Percentiles rank a stretch among this genome's conserved stretches.
Conservation (phyloP, 2,113 vertebrate species). For the Pseudorasbora parva region DNA sequence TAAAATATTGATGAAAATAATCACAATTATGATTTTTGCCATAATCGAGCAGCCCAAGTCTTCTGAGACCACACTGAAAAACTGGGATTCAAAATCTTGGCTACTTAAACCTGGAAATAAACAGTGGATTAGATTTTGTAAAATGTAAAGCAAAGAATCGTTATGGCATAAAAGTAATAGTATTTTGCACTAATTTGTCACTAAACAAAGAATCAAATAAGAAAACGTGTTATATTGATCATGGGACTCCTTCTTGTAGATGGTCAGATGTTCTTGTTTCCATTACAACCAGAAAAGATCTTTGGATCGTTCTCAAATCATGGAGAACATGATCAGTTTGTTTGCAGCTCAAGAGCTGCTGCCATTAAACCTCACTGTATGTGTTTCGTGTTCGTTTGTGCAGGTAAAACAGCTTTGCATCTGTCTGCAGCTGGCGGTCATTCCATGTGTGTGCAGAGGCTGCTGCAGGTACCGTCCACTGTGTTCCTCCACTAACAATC, state of each 20-base stretch:
- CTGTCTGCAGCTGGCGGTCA: conserved; percentile 84
- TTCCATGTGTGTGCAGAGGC: conserved; percentile 81
- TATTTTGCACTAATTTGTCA: not conserved
- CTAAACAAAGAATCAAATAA: not conserved
- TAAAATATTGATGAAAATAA: no score
- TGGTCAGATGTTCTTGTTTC: not conserved
- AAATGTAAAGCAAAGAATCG: not conserved
- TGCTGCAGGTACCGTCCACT: conserved; percentile 79
- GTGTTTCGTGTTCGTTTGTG: not conserved
- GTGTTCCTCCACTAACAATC: conserved; percentile 43
- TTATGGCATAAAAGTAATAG: not conserved
- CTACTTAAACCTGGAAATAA: not conserved
- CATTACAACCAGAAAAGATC: no score
- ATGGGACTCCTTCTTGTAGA: not conserved
- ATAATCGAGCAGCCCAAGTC: no score
- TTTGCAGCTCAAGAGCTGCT: not conserved
- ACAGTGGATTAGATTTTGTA: not conserved
- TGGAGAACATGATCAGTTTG: not conserved
- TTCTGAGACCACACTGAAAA: not conserved
- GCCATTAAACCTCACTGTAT: not conserved
- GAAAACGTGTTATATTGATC: not conserved
- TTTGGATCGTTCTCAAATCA: not conserved
- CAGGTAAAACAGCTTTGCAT: conserved; percentile 84
- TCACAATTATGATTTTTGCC: no score
- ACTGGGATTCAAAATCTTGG: not conserved